These are phyloP conservation scores for Nycticorax nycticorax DNA, from an alignment of 2,113 vertebrate species.

Conservation along the genomic window DNA sequence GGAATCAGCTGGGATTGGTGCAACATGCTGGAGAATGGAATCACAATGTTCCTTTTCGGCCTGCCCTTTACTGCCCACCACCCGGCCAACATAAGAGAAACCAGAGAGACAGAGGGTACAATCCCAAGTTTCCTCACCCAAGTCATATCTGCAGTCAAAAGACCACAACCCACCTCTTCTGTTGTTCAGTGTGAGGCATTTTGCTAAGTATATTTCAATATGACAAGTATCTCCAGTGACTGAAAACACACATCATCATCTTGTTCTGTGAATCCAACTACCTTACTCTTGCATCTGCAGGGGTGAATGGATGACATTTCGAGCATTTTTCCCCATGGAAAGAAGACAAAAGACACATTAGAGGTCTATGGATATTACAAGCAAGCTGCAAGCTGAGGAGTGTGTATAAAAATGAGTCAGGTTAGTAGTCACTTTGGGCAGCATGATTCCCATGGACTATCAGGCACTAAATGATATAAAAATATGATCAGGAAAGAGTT, in stretches of 20 bases:
- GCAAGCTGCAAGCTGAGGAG: neutral
- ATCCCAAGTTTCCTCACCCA: neutral
- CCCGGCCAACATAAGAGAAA: neutral
- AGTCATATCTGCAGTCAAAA: neutral
- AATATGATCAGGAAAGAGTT: neutral
- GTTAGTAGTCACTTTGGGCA: neutral
- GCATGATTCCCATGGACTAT: neutral
- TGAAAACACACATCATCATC: neutral
- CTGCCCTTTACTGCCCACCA: neutral
- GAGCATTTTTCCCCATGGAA: neutral
- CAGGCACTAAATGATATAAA: neutral
- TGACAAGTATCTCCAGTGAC: neutral
- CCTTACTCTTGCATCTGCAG: neutral
- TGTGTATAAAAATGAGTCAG: neutral
- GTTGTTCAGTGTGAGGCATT: neutral
- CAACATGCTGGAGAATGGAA: neutral
- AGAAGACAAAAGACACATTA: neutral
- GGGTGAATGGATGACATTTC: neutral
- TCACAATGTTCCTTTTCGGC: neutral
- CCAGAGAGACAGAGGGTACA: neutral
- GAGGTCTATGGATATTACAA: neutral
- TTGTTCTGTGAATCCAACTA: neutral
- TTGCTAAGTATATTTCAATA: neutral
- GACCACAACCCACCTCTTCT: neutral
- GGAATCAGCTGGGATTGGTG: neutral